phyloP scores from a whole-genome alignment of 2,113 vertebrate species.

The Pimephales promelas region DNA sequence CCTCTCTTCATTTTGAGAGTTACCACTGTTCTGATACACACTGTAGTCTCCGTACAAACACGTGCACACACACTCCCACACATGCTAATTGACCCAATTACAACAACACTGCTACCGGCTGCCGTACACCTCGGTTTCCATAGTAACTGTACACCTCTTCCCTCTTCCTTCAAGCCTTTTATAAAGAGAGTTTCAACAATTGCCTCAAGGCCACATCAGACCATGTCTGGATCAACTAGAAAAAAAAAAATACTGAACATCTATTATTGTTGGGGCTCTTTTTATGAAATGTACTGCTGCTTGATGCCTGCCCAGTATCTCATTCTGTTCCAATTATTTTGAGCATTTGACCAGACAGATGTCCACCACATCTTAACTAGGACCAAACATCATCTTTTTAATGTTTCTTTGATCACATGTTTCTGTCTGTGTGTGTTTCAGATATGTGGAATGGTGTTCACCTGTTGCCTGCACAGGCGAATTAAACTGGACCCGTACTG shows the following conservation, averaged over 20 bases:
- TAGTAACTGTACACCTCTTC: conserved; percentile 59
- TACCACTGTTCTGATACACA: conserved; percentile 13
- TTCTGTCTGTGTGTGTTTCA: conserved; percentile 58
- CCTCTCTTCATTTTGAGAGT: neutral
- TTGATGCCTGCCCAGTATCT: neutral
- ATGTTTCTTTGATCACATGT: neutral
- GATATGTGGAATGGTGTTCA: conserved; percentile 83
- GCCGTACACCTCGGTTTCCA: conserved; percentile 57
- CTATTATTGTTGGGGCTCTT: conserved; percentile 27
- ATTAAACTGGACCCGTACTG: conserved; percentile 78
- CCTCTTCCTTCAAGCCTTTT: conserved; percentile 34
- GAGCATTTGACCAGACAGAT: neutral
- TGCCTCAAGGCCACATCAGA: neutral
- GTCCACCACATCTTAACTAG: neutral
- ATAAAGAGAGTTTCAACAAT: conserved; percentile 45
- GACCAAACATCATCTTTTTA: neutral
- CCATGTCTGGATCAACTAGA: neutral
- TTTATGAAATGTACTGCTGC: conserved; percentile 18
- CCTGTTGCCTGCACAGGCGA: conserved; percentile 79
- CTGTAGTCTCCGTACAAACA: conserved; percentile 2
- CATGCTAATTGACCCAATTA: conserved; percentile 45
- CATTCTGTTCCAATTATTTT: neutral
- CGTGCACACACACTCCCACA: conserved; percentile 35
- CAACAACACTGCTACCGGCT: conserved; percentile 49
- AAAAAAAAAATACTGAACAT: neutral